A percentile compares a stretch with the other conserved stretches of the same genome.
Evolutionary conservation across 1,140 invertebrate genomes (phyloP).

Genomic region (Tachypleus tridentatus): DNA sequence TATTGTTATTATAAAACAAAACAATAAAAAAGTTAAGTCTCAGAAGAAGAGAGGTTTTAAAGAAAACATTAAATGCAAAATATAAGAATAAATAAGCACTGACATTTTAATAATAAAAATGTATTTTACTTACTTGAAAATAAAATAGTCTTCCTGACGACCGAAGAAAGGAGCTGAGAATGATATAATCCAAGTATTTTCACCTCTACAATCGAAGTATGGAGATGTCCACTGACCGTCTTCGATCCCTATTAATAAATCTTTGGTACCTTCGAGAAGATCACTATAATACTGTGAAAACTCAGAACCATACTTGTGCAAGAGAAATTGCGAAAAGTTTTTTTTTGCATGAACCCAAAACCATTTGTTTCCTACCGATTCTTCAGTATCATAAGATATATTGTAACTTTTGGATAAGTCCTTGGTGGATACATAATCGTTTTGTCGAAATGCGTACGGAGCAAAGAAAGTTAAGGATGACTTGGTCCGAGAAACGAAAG

Average conservation of each 20-base stretch:
- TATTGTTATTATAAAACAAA: too few species aligned
- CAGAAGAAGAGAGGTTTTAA: too few species aligned
- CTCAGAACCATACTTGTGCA: neutral
- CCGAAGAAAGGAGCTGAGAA: slow-evolving; percentile 95
- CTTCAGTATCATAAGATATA: slow-evolving; percentile 3
- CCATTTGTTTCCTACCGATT: slow-evolving; percentile 14
- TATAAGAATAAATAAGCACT: too few species aligned
- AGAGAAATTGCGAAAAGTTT: slow-evolving; percentile 11
- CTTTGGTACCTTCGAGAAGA: neutral
- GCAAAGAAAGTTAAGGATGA: slow-evolving; percentile 8
- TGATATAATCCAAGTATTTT: slow-evolving; percentile 67
- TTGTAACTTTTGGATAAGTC: slow-evolving; percentile 2
- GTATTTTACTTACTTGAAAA: slow-evolving; percentile 12
- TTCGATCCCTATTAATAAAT: slow-evolving; percentile 25
- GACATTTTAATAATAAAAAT: too few species aligned
- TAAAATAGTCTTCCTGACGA: slow-evolving; percentile 37
- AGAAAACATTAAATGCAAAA: too few species aligned
- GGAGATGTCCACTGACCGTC: slow-evolving; percentile 89
- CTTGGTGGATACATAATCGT: neutral
- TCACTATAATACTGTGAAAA: neutral
- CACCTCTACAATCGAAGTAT: slow-evolving; percentile 82
- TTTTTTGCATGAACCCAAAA: slow-evolving; percentile 6
- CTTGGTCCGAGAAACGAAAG: neutral
- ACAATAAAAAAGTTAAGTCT: too few species aligned
- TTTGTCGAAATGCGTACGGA: slow-evolving; percentile 16